Evolutionary conservation across 2,888 invertebrate genomes (phyloP).

Genomic region (Leptopilina myrica): DNA sequence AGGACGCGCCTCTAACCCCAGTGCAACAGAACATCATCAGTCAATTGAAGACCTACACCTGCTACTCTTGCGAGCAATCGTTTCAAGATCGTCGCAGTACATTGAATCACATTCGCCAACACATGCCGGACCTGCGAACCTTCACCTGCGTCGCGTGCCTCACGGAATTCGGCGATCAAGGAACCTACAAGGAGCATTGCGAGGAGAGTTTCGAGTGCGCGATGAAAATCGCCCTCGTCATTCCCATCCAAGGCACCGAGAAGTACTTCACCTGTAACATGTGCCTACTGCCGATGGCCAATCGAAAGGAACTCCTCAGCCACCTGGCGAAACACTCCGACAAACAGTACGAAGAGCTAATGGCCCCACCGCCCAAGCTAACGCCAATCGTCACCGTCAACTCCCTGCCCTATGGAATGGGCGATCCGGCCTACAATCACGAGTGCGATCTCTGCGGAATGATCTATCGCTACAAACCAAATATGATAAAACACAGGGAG

Average conservation of each 20-base stretch:
- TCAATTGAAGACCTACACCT: slow-evolving; percentile 73
- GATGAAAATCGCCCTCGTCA: slow-evolving; percentile 77
- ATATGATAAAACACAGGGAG: slow-evolving; percentile 69
- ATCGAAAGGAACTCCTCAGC: slow-evolving; percentile 68
- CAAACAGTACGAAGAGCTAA: slow-evolving; percentile 65
- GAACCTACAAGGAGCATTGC: slow-evolving; percentile 72
- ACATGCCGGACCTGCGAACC: slow-evolving; percentile 71
- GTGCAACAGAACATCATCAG: slow-evolving; percentile 74
- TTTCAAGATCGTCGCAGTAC: slow-evolving; percentile 71
- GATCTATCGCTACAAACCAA: slow-evolving; percentile 73
- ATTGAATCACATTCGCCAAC: slow-evolving; percentile 72
- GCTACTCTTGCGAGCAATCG: slow-evolving; percentile 68
- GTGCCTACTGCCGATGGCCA: slow-evolving; percentile 69
- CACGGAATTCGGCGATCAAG: slow-evolving; percentile 71
- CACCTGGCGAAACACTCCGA: slow-evolving; percentile 70
- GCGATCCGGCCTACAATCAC: slow-evolving; percentile 71
- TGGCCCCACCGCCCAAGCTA: slow-evolving; percentile 61
- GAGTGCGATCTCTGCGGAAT: slow-evolving; percentile 72
- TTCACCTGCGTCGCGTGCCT: slow-evolving; percentile 74
- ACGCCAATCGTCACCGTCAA: slow-evolving; percentile 54
- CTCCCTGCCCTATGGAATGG: slow-evolving; percentile 67
- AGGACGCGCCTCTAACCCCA: slow-evolving; percentile 69
- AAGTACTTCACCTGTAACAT: slow-evolving; percentile 75
- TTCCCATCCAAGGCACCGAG: slow-evolving; percentile 70
- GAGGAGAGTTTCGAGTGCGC: slow-evolving; percentile 78